Evolutionary conservation across 2,797 vertebrate genomes (phyloP), one percentile per base, ranked within the genome.

Genomic region (Typhlichthys subterraneus): DNA sequence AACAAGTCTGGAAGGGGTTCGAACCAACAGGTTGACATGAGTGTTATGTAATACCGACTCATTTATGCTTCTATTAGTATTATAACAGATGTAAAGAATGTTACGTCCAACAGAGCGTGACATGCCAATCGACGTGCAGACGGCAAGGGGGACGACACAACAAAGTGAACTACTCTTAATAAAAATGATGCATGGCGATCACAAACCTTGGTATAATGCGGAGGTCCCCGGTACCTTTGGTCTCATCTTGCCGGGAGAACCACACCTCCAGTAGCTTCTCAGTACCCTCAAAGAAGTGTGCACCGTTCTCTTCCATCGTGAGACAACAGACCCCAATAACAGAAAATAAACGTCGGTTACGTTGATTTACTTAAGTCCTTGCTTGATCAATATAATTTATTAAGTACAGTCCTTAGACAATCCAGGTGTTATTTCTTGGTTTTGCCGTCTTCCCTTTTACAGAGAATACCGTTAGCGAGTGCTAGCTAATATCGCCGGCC

Each of bases 401-500:
- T 87, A 87, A 84, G 87, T 90, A 83, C 85, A 91, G 93, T 93
- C 87, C 88, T 92, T 93, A 80, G 91, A 76, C 88, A 90, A 90
- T 89, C 88, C 94, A 92, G 95, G 92, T 96, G 95, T 94, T 93
- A 92, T 94, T 93, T 94, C 90, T 96, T 95, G 88, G 91, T 73
- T 93, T 93, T 91, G 91, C 89, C 94, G 94, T 95, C 90, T 97
- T 96, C 95, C 96, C 95, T 94, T 95, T 97, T 93, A 88, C 94
- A 98, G 96, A 98, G 96, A 96, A 96, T 87, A 93, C 93, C 90
- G 91, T 93, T 86, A 94, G 97, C 95, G 94, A 97, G 92, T 94
- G 97, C 96, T 99, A 99, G 97, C 97, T 99, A 97, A 98, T 99
- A 86, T 99, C 96, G 95, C 96, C 96, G 96, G 97, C 97, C 96